Conservation (phyloP, 2,113 vertebrate genomes). For the Hyperopisus bebe region DNA sequence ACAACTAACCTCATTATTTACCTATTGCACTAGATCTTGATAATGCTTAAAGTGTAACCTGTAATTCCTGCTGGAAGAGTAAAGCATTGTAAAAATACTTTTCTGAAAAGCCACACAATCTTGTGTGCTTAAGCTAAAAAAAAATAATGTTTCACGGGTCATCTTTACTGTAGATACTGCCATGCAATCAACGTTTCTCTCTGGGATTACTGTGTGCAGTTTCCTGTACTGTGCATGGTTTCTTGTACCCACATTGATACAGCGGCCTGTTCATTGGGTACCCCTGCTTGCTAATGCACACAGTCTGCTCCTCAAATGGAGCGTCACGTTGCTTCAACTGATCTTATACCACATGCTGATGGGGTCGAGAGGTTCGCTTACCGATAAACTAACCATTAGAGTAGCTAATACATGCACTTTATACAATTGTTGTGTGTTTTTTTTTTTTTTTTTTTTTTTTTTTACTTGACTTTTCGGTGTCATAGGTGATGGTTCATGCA, state of each 20-base stretch:
- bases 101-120: background rate
- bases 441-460: too few relatives aligned
- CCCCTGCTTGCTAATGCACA: background rate
- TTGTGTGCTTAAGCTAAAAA: background rate
- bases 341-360: background rate
- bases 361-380: background rate
- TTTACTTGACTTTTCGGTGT: background rate
- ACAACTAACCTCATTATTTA: background rate
- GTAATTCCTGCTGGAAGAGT: background rate
- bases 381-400: background rate
- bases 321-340: background rate
- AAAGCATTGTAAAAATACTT: background rate
- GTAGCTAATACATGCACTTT: background rate
- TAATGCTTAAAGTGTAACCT: background rate
- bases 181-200: background rate
- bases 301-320: background rate
- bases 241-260: background rate
- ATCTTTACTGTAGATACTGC: background rate
- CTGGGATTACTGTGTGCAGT: background rate
- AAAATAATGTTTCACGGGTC: background rate
- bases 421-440: too few relatives aligned
- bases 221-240: background rate
- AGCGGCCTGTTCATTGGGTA: background rate
- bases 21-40: background rate
- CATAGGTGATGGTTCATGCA: background rate